Conservation (phyloP, 2,888 invertebrate genomes). For the Caenorhabditis sp. region DNA sequence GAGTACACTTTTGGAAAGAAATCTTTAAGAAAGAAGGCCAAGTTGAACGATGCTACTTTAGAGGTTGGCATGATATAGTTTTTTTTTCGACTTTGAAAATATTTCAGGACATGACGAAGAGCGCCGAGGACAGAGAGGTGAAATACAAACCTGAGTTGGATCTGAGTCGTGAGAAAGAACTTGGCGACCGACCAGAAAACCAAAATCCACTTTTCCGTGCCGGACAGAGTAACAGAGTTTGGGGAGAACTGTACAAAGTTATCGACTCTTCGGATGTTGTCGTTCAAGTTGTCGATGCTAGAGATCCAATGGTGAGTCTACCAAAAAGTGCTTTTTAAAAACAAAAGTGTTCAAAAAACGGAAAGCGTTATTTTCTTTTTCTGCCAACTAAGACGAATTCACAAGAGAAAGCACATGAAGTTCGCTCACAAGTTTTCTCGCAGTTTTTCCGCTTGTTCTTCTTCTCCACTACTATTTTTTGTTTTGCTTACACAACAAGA, state of each 20-base stretch:
- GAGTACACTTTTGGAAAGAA: conserved; percentile 96
- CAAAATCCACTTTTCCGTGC: conserved; percentile 96
- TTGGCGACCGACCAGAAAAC: conserved; percentile 90
- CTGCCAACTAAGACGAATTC: conserved; percentile 29
- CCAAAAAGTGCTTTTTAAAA: conserved; percentile 1
- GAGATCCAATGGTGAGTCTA: conserved; percentile 93
- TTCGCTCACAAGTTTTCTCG: conserved; percentile 34
- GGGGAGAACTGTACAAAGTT: conserved; percentile 98
- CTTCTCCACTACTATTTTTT: conserved; percentile 22
- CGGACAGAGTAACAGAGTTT: conserved; percentile 96
- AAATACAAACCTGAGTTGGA: conserved; percentile 91
- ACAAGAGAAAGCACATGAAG: conserved; percentile 39
- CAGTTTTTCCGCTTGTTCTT: conserved; percentile 31
- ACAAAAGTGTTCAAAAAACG: conserved; percentile 11
- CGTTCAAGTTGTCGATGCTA: conserved; percentile 95
- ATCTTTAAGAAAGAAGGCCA: conserved; percentile 93
- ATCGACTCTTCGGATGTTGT: conserved; percentile 98
- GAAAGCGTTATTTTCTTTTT: conserved; percentile 20
- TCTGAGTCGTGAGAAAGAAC: conserved; percentile 85
- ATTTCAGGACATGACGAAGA: conserved; percentile 86
- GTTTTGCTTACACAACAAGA: conserved; percentile 2
- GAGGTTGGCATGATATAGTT: conserved; percentile 84
- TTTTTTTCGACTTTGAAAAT: neutral
- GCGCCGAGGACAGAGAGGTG: conserved; percentile 88
- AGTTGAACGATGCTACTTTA: conserved; percentile 87